Conservation (phyloP, 2,113 vertebrate species). For the Anolis sagrei region DNA sequence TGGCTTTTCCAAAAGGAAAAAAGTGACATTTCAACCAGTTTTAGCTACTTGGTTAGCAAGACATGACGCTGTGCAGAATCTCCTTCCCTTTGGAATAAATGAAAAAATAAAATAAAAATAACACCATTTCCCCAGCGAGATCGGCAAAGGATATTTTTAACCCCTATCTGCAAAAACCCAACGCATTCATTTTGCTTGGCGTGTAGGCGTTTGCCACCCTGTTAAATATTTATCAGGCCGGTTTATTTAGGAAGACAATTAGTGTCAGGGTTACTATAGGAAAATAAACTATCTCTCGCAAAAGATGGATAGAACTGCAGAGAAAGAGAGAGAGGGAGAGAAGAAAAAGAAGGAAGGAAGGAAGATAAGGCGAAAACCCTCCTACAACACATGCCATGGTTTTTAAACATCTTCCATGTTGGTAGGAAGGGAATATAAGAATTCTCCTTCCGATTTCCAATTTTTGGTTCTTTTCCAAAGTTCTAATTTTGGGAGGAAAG, state of each 20-base stretch:
- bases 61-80: too few relatives aligned
- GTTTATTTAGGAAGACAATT: conserved; percentile 62
- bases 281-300: conserved; percentile 54
- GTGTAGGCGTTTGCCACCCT: conserved; percentile 1
- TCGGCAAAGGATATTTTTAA: background rate
- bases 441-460: background rate
- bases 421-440: background rate
- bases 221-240: conserved; percentile 58
- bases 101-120: background rate
- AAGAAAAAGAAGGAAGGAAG: background rate
- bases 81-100: too few relatives aligned
- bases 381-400: background rate
- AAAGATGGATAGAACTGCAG: conserved; percentile 54
- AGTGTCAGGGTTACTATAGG: conserved; percentile 57
- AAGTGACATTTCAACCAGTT: background rate
- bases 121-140: background rate
- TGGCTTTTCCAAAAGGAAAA: background rate
- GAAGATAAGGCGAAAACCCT: background rate
- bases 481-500: background rate
- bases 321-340: conserved; percentile 10
- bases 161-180: background rate
- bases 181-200: conserved; percentile 18
- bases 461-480: background rate
- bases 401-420: conserved; percentile 9
- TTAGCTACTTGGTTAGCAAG: background rate